These are phyloP conservation scores for Pteruthius melanotis DNA, from an alignment of 2,113 vertebrate genomes.

Conservation along the genomic window DNA sequence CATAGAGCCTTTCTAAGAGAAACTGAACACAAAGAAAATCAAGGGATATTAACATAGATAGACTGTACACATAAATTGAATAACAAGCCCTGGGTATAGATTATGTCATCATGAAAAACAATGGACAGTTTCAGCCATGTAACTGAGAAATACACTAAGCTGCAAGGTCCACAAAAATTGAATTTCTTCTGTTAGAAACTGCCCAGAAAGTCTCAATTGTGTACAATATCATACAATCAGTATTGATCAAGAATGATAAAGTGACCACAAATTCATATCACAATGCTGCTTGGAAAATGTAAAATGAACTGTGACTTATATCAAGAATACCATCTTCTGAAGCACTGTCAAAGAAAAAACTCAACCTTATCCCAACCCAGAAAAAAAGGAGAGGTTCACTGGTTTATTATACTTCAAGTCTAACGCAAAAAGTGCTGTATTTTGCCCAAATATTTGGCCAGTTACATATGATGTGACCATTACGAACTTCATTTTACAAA, in stretches of 20 bases:
- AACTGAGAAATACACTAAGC: background rate
- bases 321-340: background rate
- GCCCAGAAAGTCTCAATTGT: background rate
- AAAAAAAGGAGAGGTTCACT: background rate
- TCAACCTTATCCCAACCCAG: background rate
- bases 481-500: background rate
- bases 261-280: background rate
- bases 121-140: background rate
- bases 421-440: background rate
- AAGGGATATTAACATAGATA: background rate
- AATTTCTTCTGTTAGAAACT: background rate
- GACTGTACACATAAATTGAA: background rate
- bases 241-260: background rate
- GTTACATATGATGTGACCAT: background rate
- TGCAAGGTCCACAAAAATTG: background rate
- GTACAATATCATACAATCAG: background rate
- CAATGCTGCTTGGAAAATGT: background rate
- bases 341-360: background rate
- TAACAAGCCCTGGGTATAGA: background rate
- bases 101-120: background rate
- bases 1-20: background rate
- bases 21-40: background rate
- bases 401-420: background rate
- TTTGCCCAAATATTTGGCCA: background rate
- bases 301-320: background rate